Evolutionary conservation across 64 coral and sea anemone genomes (phyloP).

Genomic region (Actinia equina): DNA sequence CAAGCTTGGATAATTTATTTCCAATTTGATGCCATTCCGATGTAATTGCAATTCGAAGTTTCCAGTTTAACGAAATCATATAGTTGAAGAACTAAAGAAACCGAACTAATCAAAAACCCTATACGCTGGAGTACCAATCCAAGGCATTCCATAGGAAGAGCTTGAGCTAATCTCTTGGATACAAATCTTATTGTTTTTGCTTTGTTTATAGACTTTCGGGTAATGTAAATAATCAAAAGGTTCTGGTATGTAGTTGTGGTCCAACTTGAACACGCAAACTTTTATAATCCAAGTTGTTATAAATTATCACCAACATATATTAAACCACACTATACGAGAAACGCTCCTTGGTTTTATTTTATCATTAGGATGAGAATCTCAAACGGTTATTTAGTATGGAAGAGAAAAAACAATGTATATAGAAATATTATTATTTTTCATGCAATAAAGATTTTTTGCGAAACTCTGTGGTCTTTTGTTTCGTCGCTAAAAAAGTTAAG

Average conservation of each 20-base stretch:
- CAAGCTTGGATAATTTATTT: conserved; percentile 1
- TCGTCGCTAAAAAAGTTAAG: background rate
- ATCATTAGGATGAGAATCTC: background rate
- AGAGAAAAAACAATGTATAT: background rate
- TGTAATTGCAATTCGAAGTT: background rate
- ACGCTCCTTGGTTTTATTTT: background rate
- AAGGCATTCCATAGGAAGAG: background rate
- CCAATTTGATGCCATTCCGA: background rate
- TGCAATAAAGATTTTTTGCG: background rate
- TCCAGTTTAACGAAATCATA: background rate
- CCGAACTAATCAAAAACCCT: too few relatives aligned
- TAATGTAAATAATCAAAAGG: conserved; percentile 19
- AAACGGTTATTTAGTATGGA: background rate
- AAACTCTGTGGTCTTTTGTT: background rate
- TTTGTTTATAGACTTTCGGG: background rate
- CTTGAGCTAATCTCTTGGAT: conserved; percentile 13
- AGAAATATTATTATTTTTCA: background rate
- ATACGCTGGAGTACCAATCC: background rate
- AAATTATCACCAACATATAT: background rate
- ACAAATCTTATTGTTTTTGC: background rate
- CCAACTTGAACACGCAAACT: background rate
- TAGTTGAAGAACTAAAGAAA: background rate
- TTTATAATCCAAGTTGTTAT: background rate
- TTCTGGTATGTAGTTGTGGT: background rate
- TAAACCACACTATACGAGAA: background rate